These are phyloP conservation scores for Strigops habroptila DNA, from an alignment of 2,113 vertebrate genomes.

Conservation along the genomic window DNA sequence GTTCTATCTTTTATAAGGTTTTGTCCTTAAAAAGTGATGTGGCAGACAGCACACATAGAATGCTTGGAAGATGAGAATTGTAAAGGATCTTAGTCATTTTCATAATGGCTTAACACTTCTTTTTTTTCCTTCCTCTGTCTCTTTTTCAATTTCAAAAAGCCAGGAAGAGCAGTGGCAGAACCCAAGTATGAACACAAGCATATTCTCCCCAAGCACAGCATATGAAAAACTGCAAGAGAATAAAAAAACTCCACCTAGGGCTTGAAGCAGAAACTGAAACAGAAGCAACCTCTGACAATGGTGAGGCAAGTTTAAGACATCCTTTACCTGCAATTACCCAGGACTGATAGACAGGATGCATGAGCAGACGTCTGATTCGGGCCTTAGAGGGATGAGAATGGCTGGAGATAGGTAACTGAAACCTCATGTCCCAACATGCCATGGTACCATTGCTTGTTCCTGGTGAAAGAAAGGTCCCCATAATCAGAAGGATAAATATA, in stretches of 20 bases:
- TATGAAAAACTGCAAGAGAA: not conserved
- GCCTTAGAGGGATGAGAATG: slow-evolving; percentile 92
- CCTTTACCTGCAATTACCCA: slow-evolving; percentile 93
- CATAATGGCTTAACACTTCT: not conserved
- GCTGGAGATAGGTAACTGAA: slow-evolving; percentile 96
- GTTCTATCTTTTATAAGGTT: not conserved
- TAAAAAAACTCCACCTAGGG: not conserved
- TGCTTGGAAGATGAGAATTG: not conserved
- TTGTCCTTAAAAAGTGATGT: not conserved
- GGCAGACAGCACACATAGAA: not conserved
- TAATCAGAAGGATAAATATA: not conserved
- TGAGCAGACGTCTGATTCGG: slow-evolving; percentile 90
- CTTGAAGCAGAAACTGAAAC: not conserved
- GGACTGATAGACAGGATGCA: slow-evolving; percentile 96
- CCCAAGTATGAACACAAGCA: not conserved
- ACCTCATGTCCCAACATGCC: slow-evolving; percentile 99
- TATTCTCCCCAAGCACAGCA: not conserved
- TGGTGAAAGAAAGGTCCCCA: slow-evolving; percentile 52
- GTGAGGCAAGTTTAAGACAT: not conserved
- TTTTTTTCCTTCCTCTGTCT: not conserved
- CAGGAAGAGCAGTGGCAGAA: not conserved
- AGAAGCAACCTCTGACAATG: not conserved
- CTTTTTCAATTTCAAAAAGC: not conserved
- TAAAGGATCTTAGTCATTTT: not conserved
- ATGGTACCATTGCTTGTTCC: slow-evolving; percentile 97